Evolutionary conservation across 2,113 vertebrate species (phyloP).

Genomic region (Vulpes ferrilata): DNA sequence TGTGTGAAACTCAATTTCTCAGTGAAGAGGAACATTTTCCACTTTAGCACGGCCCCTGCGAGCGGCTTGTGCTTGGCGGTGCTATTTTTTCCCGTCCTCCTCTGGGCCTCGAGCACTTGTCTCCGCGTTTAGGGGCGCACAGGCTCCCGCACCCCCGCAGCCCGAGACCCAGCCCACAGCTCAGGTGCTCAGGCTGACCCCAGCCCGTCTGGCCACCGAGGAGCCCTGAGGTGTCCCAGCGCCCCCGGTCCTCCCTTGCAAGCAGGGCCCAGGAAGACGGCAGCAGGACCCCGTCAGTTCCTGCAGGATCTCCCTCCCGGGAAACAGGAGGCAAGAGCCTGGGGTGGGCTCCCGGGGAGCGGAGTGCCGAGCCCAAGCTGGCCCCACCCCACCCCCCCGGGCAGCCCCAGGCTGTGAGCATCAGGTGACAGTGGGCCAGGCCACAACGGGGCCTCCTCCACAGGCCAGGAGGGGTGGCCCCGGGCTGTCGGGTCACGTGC

Average conservation of each 20-base stretch:
- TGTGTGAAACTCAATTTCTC: constrained; percentile 87
- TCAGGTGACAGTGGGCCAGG: neutral
- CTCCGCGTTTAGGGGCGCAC: accelerated
- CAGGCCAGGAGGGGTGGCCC: neutral
- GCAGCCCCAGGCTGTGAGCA: neutral
- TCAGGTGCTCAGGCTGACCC: too few relatives aligned
- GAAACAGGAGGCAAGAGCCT: neutral
- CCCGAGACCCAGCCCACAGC: neutral
- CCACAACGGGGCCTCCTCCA: neutral
- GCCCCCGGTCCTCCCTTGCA: neutral
- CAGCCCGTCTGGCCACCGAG: accelerated
- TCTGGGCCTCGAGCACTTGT: constrained; percentile 36
- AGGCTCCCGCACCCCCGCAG: neutral
- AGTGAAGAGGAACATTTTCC: constrained; percentile 85
- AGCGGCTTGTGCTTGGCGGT: constrained; percentile 73
- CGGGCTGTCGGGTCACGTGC: accelerated
- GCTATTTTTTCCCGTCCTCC: constrained; percentile 70
- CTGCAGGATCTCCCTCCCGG: neutral
- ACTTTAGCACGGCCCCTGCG: constrained; percentile 81
- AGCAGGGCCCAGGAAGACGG: neutral
- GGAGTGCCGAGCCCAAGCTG: neutral
- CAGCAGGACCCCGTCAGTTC: neutral
- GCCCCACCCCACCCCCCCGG: neutral
- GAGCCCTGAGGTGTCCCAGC: accelerated
- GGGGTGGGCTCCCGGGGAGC: neutral